These are phyloP conservation scores for Labeo catla DNA, from an alignment of 2,113 vertebrate species.

Conservation along the genomic window DNA sequence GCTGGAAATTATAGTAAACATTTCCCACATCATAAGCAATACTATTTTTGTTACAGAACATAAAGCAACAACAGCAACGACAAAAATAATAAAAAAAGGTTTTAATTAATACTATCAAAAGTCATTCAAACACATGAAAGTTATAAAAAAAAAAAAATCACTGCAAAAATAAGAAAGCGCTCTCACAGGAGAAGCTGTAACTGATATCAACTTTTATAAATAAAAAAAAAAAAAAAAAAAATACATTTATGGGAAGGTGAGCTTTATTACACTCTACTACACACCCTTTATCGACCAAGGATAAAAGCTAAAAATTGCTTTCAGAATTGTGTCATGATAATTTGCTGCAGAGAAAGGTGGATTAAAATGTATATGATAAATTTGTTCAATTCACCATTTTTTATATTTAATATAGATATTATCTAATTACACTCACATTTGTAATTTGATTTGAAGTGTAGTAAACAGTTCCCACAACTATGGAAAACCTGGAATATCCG, in stretches of 20 bases:
- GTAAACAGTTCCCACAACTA: neutral
- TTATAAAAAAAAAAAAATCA: conserved; percentile 69
- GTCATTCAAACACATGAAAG: conserved; percentile 65
- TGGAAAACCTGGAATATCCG: neutral
- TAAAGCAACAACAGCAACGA: conserved; percentile 30
- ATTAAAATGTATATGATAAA: neutral
- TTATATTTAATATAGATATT: neutral
- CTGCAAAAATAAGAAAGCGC: conserved; percentile 54
- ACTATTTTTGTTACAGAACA: neutral
- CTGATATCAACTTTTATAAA: conserved; percentile 68
- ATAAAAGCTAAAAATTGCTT: neutral
- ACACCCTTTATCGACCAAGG: neutral
- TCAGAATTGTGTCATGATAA: neutral
- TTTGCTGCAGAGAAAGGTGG: neutral
- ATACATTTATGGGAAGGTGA: conserved; percentile 38
- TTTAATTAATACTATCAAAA: conserved; percentile 71
- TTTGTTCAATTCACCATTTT: conserved; percentile 2
- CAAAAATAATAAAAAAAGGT: conserved; percentile 54
- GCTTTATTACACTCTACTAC: conserved; percentile 29
- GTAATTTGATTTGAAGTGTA: neutral
- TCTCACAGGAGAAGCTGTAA: conserved; percentile 18
- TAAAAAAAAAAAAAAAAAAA: conserved; percentile 63
- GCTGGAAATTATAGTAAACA: neutral
- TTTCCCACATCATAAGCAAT: neutral
- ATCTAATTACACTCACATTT: conserved; percentile 30